Evolutionary conservation across 2,888 invertebrate species (phyloP).

Genomic region (Xestobium rufovillosum): DNA sequence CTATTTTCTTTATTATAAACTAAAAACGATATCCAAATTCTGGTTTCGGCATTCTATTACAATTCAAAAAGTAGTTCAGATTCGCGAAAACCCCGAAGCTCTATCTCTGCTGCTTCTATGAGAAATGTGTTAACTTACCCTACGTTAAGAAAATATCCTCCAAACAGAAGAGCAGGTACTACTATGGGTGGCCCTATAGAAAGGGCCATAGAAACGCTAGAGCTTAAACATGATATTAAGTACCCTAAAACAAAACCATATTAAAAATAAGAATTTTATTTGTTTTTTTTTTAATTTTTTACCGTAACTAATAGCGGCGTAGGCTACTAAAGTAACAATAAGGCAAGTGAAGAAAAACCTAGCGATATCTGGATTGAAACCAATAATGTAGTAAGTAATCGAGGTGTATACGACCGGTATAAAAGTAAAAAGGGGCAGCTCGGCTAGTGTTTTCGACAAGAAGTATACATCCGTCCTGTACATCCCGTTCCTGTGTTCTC

Average conservation of each 20-base stretch:
- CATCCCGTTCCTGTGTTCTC: constrained; percentile 85
- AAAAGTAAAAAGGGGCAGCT: constrained; percentile 76
- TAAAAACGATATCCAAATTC: too few species aligned
- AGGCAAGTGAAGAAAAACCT: constrained; percentile 68
- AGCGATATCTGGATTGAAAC: constrained; percentile 61
- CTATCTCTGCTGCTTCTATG: neutral
- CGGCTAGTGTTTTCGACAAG: constrained; percentile 82
- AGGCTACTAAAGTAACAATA: constrained; percentile 75
- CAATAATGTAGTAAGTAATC: constrained; percentile 84
- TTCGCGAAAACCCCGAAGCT: too few species aligned
- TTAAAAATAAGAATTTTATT: too few species aligned
- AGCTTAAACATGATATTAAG: constrained; percentile 80
- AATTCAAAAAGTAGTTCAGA: too few species aligned
- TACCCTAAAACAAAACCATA: constrained; percentile 76
- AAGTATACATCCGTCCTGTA: constrained; percentile 89
- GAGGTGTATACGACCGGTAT: constrained; percentile 77
- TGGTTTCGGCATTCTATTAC: too few species aligned
- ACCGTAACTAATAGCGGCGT: constrained; percentile 86
- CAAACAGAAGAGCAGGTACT: constrained; percentile 90
- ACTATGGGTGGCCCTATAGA: constrained; percentile 87
- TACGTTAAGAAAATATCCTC: constrained; percentile 90
- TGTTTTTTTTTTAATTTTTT: constrained; percentile 38
- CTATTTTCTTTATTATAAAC: too few species aligned
- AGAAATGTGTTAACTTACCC: constrained; percentile 52
- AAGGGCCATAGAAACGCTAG: constrained; percentile 78